Evolutionary conservation across 37 sponge, comb jelly and placozoan species (phyloP).

Genomic region (Bolinopsis microptera): DNA sequence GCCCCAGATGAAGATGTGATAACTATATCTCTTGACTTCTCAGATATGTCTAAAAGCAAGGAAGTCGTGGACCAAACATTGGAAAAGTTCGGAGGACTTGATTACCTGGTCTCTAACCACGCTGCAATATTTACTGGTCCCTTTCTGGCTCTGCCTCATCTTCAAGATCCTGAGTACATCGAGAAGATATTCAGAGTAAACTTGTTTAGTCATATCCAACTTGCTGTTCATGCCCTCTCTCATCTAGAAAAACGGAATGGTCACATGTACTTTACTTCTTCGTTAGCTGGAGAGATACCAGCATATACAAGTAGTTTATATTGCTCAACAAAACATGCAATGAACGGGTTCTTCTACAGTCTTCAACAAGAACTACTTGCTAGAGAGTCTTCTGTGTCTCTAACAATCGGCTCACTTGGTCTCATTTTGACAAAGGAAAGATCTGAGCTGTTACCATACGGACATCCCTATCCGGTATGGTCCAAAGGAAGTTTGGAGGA

Average conservation of each 20-base stretch:
- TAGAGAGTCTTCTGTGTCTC: neutral
- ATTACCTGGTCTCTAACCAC: constrained; percentile 35
- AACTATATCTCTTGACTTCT: neutral
- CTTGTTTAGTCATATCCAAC: constrained; percentile 2
- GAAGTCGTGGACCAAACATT: neutral
- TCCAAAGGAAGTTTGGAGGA: neutral
- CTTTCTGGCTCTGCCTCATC: neutral
- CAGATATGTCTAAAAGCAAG: neutral
- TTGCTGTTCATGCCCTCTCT: constrained; percentile 14
- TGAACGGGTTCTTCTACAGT: constrained; percentile 59
- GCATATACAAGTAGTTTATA: neutral
- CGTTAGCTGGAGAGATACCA: constrained; percentile 21
- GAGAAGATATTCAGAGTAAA: constrained; percentile 23
- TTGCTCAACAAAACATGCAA: constrained; percentile 21
- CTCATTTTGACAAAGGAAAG: neutral
- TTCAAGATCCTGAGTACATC: neutral
- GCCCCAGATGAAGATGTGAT: neutral
- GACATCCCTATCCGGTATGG: neutral
- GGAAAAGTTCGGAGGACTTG: neutral
- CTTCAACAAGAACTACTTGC: constrained; percentile 18
- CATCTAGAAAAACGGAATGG: neutral
- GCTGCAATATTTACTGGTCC: constrained; percentile 31
- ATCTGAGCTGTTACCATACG: neutral
- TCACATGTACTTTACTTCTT: constrained; percentile 35
- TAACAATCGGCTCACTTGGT: neutral